phyloP scores from a whole-genome alignment of 2,888 invertebrate genomes.

The Eledone cirrhosa region DNA sequence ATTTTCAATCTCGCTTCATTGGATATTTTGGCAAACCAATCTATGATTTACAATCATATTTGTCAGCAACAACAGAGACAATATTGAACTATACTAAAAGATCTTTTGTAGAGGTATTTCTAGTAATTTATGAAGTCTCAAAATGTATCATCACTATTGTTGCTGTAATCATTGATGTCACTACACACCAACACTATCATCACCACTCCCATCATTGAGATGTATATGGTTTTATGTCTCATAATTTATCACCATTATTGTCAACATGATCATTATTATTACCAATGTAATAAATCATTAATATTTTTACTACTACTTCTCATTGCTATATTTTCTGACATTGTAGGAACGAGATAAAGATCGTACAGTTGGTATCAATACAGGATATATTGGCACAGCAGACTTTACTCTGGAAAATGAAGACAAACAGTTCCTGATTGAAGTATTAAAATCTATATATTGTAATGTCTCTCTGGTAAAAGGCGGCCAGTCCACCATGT shows the following conservation, averaged over 20 bases:
- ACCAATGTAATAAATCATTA: too few relatives aligned
- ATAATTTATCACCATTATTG: too few relatives aligned
- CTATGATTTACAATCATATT: slow-evolving; percentile 12
- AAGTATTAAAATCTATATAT: slow-evolving; percentile 40
- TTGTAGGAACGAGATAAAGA: slow-evolving; percentile 54
- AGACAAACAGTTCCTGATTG: slow-evolving; percentile 59
- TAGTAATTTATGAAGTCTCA: too few relatives aligned
- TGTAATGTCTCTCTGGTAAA: too few relatives aligned
- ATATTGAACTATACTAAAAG: slow-evolving; percentile 4
- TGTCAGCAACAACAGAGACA: background rate
- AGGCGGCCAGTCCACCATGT: too few relatives aligned
- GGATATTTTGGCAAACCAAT: slow-evolving; percentile 29
- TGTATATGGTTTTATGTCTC: too few relatives aligned
- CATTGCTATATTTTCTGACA: background rate
- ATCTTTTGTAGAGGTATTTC: background rate
- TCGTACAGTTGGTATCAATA: slow-evolving; percentile 64
- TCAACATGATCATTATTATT: too few relatives aligned
- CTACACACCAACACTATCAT: too few relatives aligned
- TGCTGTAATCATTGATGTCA: too few relatives aligned
- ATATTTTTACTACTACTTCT: background rate
- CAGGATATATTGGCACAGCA: slow-evolving; percentile 64
- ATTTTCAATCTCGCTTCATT: slow-evolving; percentile 35
- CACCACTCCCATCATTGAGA: too few relatives aligned
- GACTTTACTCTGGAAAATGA: slow-evolving; percentile 60
- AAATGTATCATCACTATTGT: too few relatives aligned